Base-by-base conservation (phyloP, 2,888 invertebrate genomes). In the Hedychridium roseum region DNA sequence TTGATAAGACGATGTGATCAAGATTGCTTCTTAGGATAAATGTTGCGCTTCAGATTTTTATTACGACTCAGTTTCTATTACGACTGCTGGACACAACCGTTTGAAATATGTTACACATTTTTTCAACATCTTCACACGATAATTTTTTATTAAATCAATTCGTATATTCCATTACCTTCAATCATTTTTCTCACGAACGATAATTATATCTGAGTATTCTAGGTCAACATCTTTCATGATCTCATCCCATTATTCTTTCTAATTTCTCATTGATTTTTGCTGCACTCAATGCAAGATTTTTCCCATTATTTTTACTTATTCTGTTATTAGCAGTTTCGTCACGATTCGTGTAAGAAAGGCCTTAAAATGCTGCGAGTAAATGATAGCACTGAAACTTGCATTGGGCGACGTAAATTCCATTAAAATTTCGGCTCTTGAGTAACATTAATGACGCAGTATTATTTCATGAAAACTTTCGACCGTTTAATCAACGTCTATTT, bases 401-500 rank as follows among this genome's bases (percentile, higher is more conserved):
- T 36, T 46, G 18, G 32, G 30, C 12, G 15, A 11, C 42, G 9
- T 7, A 14, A 15, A 15, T 37, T 3, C 15, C 7, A 9, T 23
- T n/a, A 30, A 26, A 44, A 39, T 31, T 36, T 1, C 36, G 3
- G 21, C 30, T 23, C n/a, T 11, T 14, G 2, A 36, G 1, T 5
- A 21, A 20, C n/a, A 6, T 2, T 2, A 14, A 26, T 14, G 21
- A 17, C 34, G 1, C 4, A 7, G 12, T 14, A 23, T 6, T 35
- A 34, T 36, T 11, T 9, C 16, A n/a, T n/a, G 4, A 21, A 6
- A 27, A 39, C n/a, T 50, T 43, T 35, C 55, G 49, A 55, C 43
- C 4, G 21, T 53, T 54, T 63, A 67, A 60, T 59, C 54, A 56
- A 50, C 50, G 15, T 18, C n/a, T 17, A 16, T 54, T 58, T 72